Percentiles rank a stretch among this genome's conserved stretches.
Evolutionary conservation across 2,888 invertebrate species (phyloP).

Genomic region (Formica aserva): DNA sequence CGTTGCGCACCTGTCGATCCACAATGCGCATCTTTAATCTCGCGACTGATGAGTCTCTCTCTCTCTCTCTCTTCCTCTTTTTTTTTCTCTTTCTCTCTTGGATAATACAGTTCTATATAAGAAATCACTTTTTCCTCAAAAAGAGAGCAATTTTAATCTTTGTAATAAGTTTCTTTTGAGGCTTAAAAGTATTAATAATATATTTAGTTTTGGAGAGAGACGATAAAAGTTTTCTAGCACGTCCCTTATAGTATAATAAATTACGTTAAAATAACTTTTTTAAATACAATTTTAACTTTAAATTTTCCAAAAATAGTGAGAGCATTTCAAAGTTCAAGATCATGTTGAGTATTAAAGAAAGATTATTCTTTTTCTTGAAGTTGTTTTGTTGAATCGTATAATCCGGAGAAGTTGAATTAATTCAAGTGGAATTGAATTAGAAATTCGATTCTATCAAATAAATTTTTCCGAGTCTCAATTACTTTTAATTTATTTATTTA

Average conservation of each 20-base stretch:
- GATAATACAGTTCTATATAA: not conserved
- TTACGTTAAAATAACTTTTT: not conserved
- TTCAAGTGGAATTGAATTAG: not conserved
- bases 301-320: not conserved
- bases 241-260: not conserved
- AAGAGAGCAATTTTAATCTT: not conserved
- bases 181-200: not conserved
- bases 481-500: not conserved
- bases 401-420: not conserved
- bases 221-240: not conserved
- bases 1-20: slow-evolving; percentile 90
- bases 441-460: not conserved
- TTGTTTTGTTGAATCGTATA: not conserved
- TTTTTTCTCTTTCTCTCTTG: not conserved
- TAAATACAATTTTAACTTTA: not conserved
- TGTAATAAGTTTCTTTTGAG: not conserved
- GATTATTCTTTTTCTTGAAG: not conserved
- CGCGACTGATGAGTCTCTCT: too few relatives aligned
- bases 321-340: not conserved
- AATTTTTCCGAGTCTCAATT: not conserved
- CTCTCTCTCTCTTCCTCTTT: not conserved
- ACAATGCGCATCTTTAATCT: slow-evolving; percentile 15
- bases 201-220: not conserved
- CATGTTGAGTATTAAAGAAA: not conserved
- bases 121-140: not conserved